Evolutionary conservation across 2,888 invertebrate genomes (phyloP), one percentile per base, ranked within the genome.

Genomic region (Melanchra persicariae): DNA sequence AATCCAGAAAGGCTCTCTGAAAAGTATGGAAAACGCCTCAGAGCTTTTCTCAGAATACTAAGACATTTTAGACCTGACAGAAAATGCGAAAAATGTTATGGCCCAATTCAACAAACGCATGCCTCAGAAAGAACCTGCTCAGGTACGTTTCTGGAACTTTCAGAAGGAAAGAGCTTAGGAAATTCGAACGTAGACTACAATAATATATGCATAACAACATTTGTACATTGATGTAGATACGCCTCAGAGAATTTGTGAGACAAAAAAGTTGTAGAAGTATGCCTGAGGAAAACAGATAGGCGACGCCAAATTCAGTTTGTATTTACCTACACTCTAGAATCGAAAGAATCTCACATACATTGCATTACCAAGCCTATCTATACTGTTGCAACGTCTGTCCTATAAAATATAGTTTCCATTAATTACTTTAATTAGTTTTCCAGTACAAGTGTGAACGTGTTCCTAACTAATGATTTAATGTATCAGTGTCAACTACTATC

Each of bases 381-480:
- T 60, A 24, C 26, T 37, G 49, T 55, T 65, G 59, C 65, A 63
- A n/a, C n/a, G n/a, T 59, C 47, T 26, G 26, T 49, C 22, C 12
- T 30, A 62, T 64, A 68, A 68, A 64, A 80, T 67, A 70, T 74
- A 10, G 47, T 34, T 47, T 6, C 58, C 55, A 74, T 82, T 64
- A 75, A 71, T 81, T 75, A 63, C 26, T 58, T 34, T 54, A 65
- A 65, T 74, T 71, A 60, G 19, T 49, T 51, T 59, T 65, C 60
- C 59, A 52, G 63, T 51, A 69, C 63, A 66, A 71, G 67, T 83
- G 71, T 58, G 70, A 61, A 74, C 26, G n/a, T 62, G 43, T 60
- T 49, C 15, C 54, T 61, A 58, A 60, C 59, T 61, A 68, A 77
- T 62, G 59, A 71, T 66, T 47, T 22, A 61, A 74, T 51, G 43